Evolutionary conservation across 1,140 invertebrate species (phyloP), one percentile per base, ranked within the genome.

Genomic region (Scylla paramamosain): DNA sequence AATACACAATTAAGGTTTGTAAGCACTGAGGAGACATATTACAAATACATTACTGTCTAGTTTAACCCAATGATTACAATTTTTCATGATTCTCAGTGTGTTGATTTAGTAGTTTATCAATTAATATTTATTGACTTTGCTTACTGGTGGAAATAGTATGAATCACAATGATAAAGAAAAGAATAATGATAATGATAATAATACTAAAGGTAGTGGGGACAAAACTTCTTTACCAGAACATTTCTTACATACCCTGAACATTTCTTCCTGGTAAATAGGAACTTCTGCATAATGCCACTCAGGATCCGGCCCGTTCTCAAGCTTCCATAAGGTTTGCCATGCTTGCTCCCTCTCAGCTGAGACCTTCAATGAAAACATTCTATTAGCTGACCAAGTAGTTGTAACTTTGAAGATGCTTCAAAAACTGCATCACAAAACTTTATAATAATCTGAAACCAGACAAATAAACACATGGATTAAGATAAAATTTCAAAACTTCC

Each of bases 291-390:
- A 52, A 20, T 94, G 88, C 93, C 93, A 94, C 1, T 8, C 16
- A 31, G 93, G 32, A n/a, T 94, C 88, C 28, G 48, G 20, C 4
- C 87, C 87, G 6, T 25, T 25, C 16, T n/a, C n/a, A 52, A 94
- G 87, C 8, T 45, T 90, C 93, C 93, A 94, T 2, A 91, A 14
- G 12, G 88, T 94, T 39, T 94, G 89, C 93, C 93, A 94, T 28
- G 46, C 48, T 28, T 39, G 12, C n/a, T 28, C 67, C 48, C 67
- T 28, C 59, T 67, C 59, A 32, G 46, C 67, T 29, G 87, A 94
- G 12, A 94, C 87, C 93, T 94, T 25, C 0, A 84, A 92, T 12
- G 32, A 59, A 59, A 59, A 59, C 52, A 59, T 59, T 59, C 6
- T 6, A 39, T 39, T 39, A 39, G 39, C 6, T 39, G 39, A 39